Base-by-base conservation (phyloP, 2,797 vertebrate genomes). In the Emydoidea blandingii region DNA sequence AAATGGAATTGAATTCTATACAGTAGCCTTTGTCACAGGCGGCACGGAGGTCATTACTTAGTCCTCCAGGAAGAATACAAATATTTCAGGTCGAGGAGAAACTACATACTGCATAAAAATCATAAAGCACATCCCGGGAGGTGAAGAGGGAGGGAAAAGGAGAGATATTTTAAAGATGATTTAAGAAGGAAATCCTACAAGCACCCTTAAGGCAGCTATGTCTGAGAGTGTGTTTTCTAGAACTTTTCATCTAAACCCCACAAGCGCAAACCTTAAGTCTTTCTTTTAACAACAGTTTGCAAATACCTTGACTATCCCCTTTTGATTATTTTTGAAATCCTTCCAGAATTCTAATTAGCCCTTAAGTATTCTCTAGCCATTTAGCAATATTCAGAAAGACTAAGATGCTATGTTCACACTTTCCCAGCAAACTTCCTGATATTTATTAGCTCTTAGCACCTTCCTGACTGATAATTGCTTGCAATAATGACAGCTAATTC, bases 281-380 rank as follows among this genome's bases (percentile, higher is more conserved):
- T 7, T 31, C 90, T 93, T 88, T 21, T 83, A 86, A 53, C 56
- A 81, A 3, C 27, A 5, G 9, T 56, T 62, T 92, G 18, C 81
- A 52, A 86, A 91, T 86, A 92, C 74, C 79, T 83, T 54, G 19
- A 41, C 59, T 53, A 27, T 72, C 10, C 5, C 57, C 1, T 86
- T 72, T 80, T 54, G 85, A 88, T 81, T 59, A 81, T 54, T 50
- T 90, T 83, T 95, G 93, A 91, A 96, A 92, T 84, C 23, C 10
- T 2, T 59, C 82, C 91, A 90, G 89, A 31, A 56, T 90, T 96
- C 85, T 95, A 92, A 93, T 96, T 80, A 94, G 87, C 76, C 65
- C 54, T 89, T 76, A 83, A 91, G 49, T 74, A 19, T 81, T 89
- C 91, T 86, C 68, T 89, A 7, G 53, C 19, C 65, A 16, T 90